These are phyloP conservation scores for Pseudomyrmex sp. DNA, from an alignment of 1,140 invertebrate species.

Conservation along the genomic window DNA sequence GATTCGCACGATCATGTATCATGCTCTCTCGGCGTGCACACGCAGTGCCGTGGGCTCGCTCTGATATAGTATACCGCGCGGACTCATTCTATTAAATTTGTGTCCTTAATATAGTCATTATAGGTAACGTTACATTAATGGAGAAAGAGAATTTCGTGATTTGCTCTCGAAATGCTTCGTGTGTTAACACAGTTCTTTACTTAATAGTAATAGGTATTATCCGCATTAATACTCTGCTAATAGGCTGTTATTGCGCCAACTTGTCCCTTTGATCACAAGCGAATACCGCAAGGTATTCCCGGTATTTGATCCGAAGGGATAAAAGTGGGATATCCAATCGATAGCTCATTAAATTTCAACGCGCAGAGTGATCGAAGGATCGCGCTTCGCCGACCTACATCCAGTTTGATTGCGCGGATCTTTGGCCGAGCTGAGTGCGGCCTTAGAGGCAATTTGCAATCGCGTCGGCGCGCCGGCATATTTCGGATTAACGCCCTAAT, in stretches of 20 bases:
- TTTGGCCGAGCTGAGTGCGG: conserved; percentile 14
- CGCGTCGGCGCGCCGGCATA: conserved; percentile 69
- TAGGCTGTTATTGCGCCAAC: background rate
- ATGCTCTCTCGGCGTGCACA: conserved; percentile 48
- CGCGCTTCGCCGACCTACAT: conserved; percentile 15
- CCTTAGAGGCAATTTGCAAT: conserved; percentile 77
- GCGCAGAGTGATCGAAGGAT: conserved; percentile 26
- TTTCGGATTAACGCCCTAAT: conserved; percentile 81
- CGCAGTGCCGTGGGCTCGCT: conserved; percentile 9
- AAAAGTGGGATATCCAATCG: conserved; percentile 2
- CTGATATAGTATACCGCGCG: conserved; percentile 52
- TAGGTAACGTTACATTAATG: background rate
- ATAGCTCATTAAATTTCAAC: conserved; percentile 34
- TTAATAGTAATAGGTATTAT: too few species aligned
- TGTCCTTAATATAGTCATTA: conserved; percentile 46
- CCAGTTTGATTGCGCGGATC: conserved; percentile 20
- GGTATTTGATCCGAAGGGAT: background rate
- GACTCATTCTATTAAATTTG: conserved; percentile 57
- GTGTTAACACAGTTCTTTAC: too few species aligned
- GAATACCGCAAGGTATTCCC: background rate
- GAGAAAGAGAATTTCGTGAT: conserved; percentile 3
- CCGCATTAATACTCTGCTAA: background rate
- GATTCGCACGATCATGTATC: conserved; percentile 56
- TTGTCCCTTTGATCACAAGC: background rate
- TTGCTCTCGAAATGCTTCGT: conserved; percentile 24